Evolutionary conservation across 2,888 invertebrate species (phyloP).

Genomic region (Ceriagrion tenellum): DNA sequence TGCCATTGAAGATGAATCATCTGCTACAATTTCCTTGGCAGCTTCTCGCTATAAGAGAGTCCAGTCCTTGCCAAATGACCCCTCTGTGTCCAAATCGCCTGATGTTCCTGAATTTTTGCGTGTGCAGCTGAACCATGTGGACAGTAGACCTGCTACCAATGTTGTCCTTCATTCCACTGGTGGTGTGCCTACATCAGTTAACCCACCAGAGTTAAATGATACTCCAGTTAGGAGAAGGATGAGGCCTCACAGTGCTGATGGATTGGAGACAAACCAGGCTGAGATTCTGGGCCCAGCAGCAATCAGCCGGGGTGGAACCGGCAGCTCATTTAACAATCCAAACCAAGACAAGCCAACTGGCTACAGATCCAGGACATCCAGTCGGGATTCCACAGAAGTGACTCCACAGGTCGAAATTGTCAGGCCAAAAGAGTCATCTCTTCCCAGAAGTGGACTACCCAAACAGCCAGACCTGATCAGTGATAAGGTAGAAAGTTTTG

Average conservation of each 20-base stretch:
- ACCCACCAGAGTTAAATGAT: slow-evolving; percentile 38
- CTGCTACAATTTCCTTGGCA: background rate
- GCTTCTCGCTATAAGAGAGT: slow-evolving; percentile 28
- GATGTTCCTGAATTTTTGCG: slow-evolving; percentile 85
- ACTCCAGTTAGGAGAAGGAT: slow-evolving; percentile 43
- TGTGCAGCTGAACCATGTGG: slow-evolving; percentile 86
- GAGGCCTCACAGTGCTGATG: slow-evolving; percentile 60
- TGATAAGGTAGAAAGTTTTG: background rate
- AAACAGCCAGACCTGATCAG: background rate
- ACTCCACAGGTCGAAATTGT: background rate
- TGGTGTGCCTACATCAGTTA: slow-evolving; percentile 74
- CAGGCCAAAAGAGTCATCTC: background rate
- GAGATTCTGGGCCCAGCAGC: background rate
- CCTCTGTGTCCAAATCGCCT: slow-evolving; percentile 69
- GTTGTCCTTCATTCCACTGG: slow-evolving; percentile 84
- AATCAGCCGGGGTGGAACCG: background rate
- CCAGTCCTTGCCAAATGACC: slow-evolving; percentile 31
- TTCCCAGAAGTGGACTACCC: background rate
- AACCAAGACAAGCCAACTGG: slow-evolving; percentile 14
- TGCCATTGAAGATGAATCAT: background rate
- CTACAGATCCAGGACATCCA: background rate
- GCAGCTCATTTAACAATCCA: background rate
- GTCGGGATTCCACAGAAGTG: background rate
- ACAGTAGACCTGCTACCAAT: slow-evolving; percentile 82
- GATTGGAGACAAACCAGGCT: slow-evolving; percentile 34